Percentiles rank a stretch among this genome's conserved stretches.
Evolutionary conservation across 1,140 invertebrate genomes (phyloP).

Genomic region (Calephelis virginiensis): DNA sequence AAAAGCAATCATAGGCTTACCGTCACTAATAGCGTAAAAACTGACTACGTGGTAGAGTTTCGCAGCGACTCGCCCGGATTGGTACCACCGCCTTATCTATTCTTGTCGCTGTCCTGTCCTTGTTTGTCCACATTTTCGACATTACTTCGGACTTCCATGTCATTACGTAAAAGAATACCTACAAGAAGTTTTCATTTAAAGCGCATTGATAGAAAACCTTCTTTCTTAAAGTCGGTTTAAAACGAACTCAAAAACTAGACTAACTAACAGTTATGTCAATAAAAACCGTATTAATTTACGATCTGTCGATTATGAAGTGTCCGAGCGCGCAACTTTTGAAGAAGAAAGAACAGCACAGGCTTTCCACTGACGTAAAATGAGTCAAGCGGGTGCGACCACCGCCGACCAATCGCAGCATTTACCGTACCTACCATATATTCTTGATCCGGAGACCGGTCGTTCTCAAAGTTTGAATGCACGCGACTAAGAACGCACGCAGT

Average conservation of each 20-base stretch:
- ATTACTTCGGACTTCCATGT: background rate
- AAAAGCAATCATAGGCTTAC: too few species aligned
- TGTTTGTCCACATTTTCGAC: too few species aligned
- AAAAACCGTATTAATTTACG: constrained; percentile 9
- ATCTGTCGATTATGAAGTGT: constrained; percentile 24
- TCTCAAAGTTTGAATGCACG: constrained; percentile 52
- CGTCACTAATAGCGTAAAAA: too few species aligned
- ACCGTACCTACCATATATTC: constrained; percentile 46
- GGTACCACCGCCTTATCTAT: too few species aligned
- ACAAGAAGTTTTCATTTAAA: too few species aligned
- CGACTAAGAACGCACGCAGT: constrained; percentile 42
- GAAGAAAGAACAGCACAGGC: constrained; percentile 40
- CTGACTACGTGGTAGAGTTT: too few species aligned
- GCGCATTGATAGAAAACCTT: too few species aligned
- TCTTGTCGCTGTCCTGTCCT: too few species aligned
- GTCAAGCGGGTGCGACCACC: constrained; percentile 48
- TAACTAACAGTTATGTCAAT: constrained; percentile 28
- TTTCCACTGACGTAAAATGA: constrained; percentile 52
- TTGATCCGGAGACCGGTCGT: constrained; percentile 37
- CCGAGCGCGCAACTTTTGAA: constrained; percentile 5
- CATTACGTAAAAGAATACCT: too few species aligned
- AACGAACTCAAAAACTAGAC: constrained; percentile 23
- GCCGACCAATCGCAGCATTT: constrained; percentile 45
- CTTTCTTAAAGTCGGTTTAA: too few species aligned
- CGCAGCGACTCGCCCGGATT: too few species aligned